These are phyloP conservation scores for Arizona elegans DNA, from an alignment of 2,113 vertebrate species.

Conservation along the genomic window DNA sequence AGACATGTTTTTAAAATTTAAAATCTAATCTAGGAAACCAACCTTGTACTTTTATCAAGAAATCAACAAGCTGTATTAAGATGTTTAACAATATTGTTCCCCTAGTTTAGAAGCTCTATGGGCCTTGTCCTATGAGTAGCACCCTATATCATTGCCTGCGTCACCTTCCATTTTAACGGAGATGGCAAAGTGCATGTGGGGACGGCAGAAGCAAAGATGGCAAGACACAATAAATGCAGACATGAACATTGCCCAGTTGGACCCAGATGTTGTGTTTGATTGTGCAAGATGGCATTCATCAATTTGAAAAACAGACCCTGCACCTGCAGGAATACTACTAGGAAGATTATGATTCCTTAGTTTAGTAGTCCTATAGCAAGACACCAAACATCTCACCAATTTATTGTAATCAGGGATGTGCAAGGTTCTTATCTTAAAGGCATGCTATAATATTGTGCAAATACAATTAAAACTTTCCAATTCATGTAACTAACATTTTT, in stretches of 20 bases:
- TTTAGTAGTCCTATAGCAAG: neutral
- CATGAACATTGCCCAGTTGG: neutral
- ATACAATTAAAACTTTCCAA: neutral
- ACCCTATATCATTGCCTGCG: neutral
- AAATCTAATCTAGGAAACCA: conserved; percentile 17
- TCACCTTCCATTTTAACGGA: neutral
- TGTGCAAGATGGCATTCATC: neutral
- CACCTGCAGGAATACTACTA: neutral
- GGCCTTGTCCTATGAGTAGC: neutral
- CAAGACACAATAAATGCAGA: neutral
- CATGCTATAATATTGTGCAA: neutral
- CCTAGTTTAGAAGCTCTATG: neutral
- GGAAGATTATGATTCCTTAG: neutral
- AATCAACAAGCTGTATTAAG: neutral
- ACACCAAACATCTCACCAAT: neutral
- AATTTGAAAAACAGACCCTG: neutral
- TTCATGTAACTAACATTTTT: neutral
- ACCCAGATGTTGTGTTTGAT: neutral
- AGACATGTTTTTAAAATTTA: neutral
- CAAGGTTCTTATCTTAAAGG: neutral
- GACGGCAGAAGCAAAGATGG: neutral
- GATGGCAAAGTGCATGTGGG: neutral
- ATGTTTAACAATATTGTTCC: neutral
- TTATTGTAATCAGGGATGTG: neutral
- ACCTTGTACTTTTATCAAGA: conserved; percentile 36